Base-by-base conservation (phyloP, 2,888 invertebrate species). In the Nudaria mundana region DNA sequence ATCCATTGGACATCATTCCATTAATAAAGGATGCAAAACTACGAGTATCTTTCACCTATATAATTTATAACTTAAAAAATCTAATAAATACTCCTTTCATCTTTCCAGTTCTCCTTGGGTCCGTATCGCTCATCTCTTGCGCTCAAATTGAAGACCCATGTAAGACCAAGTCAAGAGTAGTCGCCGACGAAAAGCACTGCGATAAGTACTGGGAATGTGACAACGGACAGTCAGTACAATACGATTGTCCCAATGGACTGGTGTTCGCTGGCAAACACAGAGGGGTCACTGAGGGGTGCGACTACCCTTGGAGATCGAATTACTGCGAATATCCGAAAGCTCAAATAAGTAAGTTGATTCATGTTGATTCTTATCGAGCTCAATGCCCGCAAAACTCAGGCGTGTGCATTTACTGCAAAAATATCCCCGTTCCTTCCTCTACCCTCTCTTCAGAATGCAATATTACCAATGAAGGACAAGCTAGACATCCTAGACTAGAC, bases 201-300 rank as follows among this genome's bases (percentile, higher is more conserved):
- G 89, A 89, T 70, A 88, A 92, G 40, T 95, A 94, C 70, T 97
- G 96, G 95, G 96, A 96, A 76, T 97, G 97, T 67, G 94, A 95
- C 45, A 93, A 91, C 58, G 95, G 94, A 0, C 94, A 95, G 71
- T 92, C 95, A 0, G 93, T 95, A 51, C 90, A 96, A 43, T 96
- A 96, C 76, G 96, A 96, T 83, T 97, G 97, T 68, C 97, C 97
- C 38, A 97, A 97, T 68, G 97, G 97, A 0, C 87, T 97, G 53
- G 97, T 97, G 30, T 97, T 94, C 82, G 95, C 96, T 11, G 97
- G 96, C 3, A 95, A 95, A 73, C 94, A 96, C 66, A 90, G 95
- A 30, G 96, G 96, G 3, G 95, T 96, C 5, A 95, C 96, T 1
- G 96, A 96, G 68, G 96, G 95, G 2, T 96, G 96, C 69, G 96